Evolutionary conservation across 2,113 vertebrate species (phyloP).

Genomic region (Fregata magnificens): DNA sequence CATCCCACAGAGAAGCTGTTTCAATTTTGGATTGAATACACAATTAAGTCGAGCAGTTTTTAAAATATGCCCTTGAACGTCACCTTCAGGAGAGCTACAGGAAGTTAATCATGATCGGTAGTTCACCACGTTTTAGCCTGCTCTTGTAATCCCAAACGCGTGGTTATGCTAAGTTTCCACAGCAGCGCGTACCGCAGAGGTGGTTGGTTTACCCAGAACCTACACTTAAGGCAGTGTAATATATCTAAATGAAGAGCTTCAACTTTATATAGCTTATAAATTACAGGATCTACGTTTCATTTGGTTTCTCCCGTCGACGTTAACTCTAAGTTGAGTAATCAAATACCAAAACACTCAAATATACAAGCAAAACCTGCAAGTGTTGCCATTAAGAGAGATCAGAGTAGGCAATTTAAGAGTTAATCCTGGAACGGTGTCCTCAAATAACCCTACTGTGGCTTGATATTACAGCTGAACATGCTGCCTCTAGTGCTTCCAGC

Average conservation of each 20-base stretch:
- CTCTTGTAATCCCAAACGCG: neutral
- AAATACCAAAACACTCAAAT: neutral
- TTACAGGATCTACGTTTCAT: neutral
- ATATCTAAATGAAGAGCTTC: neutral
- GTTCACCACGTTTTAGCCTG: neutral
- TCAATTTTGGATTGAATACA: neutral
- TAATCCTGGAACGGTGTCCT: constrained; percentile 43
- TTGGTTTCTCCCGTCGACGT: neutral
- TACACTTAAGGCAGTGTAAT: neutral
- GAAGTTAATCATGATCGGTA: neutral
- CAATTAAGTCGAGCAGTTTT: neutral
- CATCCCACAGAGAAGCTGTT: constrained; percentile 43
- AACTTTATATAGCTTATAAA: constrained; percentile 12
- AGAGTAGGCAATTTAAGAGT: constrained; percentile 35
- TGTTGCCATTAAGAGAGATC: neutral
- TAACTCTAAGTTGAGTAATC: neutral
- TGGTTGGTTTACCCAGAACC: neutral
- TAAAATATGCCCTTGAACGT: neutral
- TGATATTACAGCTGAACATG: constrained; percentile 37
- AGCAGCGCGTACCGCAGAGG: neutral
- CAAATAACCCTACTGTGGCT: constrained; percentile 18
- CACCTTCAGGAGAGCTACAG: constrained; percentile 15
- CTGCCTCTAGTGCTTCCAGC: constrained; percentile 51
- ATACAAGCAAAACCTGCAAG: neutral
- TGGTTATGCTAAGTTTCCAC: neutral